Evolutionary conservation across 2,888 invertebrate genomes (phyloP).

Genomic region (Yponomeuta malinellus): DNA sequence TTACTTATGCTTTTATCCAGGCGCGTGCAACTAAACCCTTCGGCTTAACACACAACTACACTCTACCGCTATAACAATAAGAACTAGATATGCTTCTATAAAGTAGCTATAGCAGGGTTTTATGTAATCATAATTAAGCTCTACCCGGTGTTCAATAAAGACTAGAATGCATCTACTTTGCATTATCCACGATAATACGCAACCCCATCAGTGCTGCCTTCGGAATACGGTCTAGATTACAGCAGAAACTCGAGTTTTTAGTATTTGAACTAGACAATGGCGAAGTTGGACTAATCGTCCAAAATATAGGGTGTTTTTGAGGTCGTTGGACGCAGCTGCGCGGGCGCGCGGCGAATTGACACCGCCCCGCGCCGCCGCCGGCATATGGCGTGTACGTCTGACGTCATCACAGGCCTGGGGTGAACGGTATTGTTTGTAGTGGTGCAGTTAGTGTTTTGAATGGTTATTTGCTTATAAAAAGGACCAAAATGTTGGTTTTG

Average conservation of each 20-base stretch:
- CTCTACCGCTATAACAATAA: neutral
- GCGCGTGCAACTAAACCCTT: constrained; percentile 49
- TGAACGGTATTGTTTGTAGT: constrained; percentile 1
- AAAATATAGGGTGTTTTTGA: constrained; percentile 57
- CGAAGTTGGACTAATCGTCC: constrained; percentile 56
- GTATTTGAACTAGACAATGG: constrained; percentile 53
- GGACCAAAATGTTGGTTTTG: neutral
- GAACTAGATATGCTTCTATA: neutral
- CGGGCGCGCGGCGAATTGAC: constrained; percentile 67
- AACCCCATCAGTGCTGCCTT: constrained; percentile 11
- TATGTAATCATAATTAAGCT: neutral
- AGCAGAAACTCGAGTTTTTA: neutral
- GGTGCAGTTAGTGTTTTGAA: neutral
- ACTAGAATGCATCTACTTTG: neutral
- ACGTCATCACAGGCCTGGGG: constrained; percentile 33
- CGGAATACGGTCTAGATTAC: neutral
- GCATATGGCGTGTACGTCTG: constrained; percentile 40
- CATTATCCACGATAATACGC: neutral
- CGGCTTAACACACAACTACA: neutral
- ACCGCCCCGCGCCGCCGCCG: constrained; percentile 38
- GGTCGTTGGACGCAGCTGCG: constrained; percentile 61
- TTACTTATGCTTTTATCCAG: constrained; percentile 52
- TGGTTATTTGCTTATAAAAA: neutral
- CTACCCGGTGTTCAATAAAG: neutral
- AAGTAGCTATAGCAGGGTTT: constrained; percentile 31